Percentiles rank a stretch among this genome's conserved stretches.
phyloP scores from a whole-genome alignment of 2,113 vertebrate species.

The Cyprinodon variegatus region DNA sequence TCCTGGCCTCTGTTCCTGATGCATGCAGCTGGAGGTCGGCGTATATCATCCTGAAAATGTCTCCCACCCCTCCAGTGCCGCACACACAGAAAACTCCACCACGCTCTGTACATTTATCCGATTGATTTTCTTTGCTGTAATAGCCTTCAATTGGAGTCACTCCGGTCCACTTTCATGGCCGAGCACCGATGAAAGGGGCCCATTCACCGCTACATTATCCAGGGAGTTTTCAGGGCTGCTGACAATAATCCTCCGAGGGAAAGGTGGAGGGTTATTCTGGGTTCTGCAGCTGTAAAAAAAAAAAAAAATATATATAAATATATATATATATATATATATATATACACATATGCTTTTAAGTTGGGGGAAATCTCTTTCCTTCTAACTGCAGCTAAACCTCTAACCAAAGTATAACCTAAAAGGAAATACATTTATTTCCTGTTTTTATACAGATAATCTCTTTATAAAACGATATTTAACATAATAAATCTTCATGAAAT shows the following conservation, averaged over 20 bases:
- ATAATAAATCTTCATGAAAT: too few species aligned
- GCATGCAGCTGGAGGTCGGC: slow-evolving; percentile 44
- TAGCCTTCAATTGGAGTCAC: slow-evolving; percentile 65
- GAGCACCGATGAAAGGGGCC: slow-evolving; percentile 55
- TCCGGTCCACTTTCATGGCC: slow-evolving; percentile 61
- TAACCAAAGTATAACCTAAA: background rate
- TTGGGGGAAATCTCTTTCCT: slow-evolving; percentile 12
- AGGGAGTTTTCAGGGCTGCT: slow-evolving; percentile 41
- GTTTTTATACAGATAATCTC: background rate
- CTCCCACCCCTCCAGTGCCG: slow-evolving; percentile 29
- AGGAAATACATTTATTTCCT: background rate
- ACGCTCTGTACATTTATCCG: slow-evolving; percentile 42
- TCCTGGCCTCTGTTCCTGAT: slow-evolving; percentile 46
- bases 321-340: too few species aligned
- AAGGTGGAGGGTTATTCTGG: slow-evolving; percentile 49
- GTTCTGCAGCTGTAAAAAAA: slow-evolving; percentile 10
- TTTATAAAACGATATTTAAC: background rate
- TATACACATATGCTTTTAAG: slow-evolving; percentile 4
- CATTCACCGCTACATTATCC: slow-evolving; percentile 64
- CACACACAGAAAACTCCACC: slow-evolving; percentile 27
- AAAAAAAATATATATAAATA: background rate
- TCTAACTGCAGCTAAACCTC: slow-evolving; percentile 7
- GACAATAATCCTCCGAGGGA: slow-evolving; percentile 49
- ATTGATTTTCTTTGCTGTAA: slow-evolving; percentile 65
- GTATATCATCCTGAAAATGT: slow-evolving; percentile 19